Evolutionary conservation across 2,888 invertebrate species (phyloP).

Genomic region (Conomelus anceps): DNA sequence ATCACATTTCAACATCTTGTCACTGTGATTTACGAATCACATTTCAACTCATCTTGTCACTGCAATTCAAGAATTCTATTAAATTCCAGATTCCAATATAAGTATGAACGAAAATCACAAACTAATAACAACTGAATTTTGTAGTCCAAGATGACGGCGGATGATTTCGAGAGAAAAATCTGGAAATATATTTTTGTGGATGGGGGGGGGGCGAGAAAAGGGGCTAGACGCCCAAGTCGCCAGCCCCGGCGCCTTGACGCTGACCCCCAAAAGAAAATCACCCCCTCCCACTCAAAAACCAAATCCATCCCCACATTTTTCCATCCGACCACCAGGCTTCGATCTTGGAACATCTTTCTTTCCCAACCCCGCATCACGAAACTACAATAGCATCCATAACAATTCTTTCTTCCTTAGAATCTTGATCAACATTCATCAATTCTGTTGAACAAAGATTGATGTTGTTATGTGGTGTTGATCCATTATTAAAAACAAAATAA

Average conservation of each 20-base stretch:
- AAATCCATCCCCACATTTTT: not conserved
- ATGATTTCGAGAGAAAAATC: not conserved
- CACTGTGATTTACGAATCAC: too few relatives aligned
- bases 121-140: not conserved
- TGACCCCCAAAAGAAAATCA: not conserved
- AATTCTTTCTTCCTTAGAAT: not conserved
- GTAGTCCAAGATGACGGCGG: not conserved
- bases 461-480: not conserved
- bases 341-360: not conserved
- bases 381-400: not conserved
- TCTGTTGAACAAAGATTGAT: not conserved
- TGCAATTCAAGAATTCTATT: too few relatives aligned
- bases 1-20: too few relatives aligned
- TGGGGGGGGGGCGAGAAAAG: not conserved
- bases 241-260: not conserved
- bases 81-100: too few relatives aligned
- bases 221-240: not conserved
- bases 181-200: too few relatives aligned
- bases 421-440: not conserved
- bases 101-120: too few relatives aligned
- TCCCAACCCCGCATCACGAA: not conserved
- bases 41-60: too few relatives aligned
- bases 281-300: not conserved
- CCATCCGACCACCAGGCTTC: too few relatives aligned
- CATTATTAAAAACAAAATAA: not conserved